Evolutionary conservation across 2,797 vertebrate species (phyloP), one percentile per base, ranked within the genome.

Genomic region (Natrix natrix): DNA sequence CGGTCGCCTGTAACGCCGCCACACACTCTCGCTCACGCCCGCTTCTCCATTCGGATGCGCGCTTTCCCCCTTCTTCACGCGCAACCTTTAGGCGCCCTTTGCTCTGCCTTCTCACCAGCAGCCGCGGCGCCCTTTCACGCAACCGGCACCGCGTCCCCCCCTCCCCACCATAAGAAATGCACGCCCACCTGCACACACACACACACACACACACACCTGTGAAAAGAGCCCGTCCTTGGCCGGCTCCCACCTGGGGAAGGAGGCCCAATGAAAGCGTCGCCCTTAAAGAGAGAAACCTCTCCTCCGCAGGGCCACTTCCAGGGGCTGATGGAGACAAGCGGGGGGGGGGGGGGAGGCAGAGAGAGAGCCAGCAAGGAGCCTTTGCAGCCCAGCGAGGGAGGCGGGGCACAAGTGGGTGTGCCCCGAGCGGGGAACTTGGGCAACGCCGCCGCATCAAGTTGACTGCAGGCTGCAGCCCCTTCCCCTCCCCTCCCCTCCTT

Each of bases 61-160:
- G 91, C 94, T 94, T 48, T 20, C n/a, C 5, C 0, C 96, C 96
- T 96, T 94, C 96, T 95, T 96, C 94, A 5, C 96, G 94, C 93
- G 92, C 94, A 96, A 94, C 94, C 95, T 89, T 91, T 97, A 96
- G 96, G 97, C 94, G 94, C 96, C 3, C 86, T 93, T 88, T 95
- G 93, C 28, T 92, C 59, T 93, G 74, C 94, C 92, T 93, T 59
- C 54, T 55, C 13, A 8, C 54, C 57, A 5, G 24, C 86, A 56
- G 48, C 8, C 43, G 10, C 61, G 12, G 20, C 74, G 8, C 54
- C 8, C 8, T 8, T 6, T 1, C 26, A 0, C 59, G 14, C 95
- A 93, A 89, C 93, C 57, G 3, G 92, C 93, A 90, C 91, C 95
- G 94, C 11, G 48, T 93, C 48, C 43, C 83, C 89, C 28, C 52